Percentiles rank a stretch among this genome's conserved stretches.
These are phyloP conservation scores for Vidua chalybeata DNA, from an alignment of 2,113 vertebrate genomes.

Conservation along the genomic window DNA sequence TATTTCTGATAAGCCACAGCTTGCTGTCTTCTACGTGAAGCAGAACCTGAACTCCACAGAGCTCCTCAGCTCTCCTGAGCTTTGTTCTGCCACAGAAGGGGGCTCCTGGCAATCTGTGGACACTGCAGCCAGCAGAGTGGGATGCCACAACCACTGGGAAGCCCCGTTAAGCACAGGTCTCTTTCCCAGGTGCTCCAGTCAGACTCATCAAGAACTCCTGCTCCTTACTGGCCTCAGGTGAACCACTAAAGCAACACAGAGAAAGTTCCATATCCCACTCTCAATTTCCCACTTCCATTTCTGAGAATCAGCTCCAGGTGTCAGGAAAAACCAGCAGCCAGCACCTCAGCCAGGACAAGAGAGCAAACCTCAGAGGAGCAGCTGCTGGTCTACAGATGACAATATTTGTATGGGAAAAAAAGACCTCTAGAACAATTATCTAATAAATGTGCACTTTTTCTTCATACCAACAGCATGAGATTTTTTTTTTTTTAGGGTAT, in stretches of 20 bases:
- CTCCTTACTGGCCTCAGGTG: neutral
- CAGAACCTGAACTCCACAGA: neutral
- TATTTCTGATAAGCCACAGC: neutral
- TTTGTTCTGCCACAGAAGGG: neutral
- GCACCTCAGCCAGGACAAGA: neutral
- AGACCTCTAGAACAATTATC: neutral
- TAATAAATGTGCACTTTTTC: neutral
- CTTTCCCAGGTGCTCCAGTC: neutral
- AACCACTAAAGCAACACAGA: neutral
- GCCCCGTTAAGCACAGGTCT: neutral
- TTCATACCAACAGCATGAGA: neutral
- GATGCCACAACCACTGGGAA: neutral
- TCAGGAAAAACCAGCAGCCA: neutral
- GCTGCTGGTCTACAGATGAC: neutral
- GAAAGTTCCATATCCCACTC: neutral
- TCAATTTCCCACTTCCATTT: neutral
- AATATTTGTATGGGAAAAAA: neutral
- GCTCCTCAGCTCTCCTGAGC: neutral
- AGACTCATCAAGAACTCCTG: neutral
- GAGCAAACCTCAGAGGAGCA: neutral
- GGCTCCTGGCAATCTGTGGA: accelerated
- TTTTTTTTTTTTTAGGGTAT: neutral
- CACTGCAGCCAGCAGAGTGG: neutral
- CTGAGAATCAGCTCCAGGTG: neutral
- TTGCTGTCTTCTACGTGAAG: neutral